These are phyloP conservation scores for Miniopterus natalensis DNA, from an alignment of 2,113 vertebrate genomes.

Conservation along the genomic window DNA sequence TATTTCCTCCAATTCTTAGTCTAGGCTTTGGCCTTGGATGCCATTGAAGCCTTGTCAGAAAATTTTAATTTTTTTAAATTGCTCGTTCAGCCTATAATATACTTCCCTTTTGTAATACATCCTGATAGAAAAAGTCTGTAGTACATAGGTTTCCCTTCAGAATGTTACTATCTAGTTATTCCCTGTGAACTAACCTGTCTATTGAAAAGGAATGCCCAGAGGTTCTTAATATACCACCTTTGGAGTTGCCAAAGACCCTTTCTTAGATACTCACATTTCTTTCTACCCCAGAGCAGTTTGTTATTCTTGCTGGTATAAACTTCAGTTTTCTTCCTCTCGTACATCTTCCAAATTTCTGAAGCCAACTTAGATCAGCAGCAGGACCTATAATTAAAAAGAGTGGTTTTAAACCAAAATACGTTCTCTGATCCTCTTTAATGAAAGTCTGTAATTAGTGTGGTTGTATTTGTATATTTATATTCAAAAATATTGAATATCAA, in stretches of 20 bases:
- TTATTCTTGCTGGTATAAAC: not conserved
- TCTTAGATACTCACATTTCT: not conserved
- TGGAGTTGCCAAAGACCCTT: not conserved
- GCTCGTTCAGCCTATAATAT: not conserved
- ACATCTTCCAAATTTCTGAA: not conserved
- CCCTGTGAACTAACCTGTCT: not conserved
- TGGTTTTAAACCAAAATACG: slow-evolving; percentile 22
- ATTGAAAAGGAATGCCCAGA: not conserved
- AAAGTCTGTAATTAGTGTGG: not conserved
- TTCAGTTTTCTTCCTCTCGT: not conserved
- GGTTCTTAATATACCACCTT: not conserved
- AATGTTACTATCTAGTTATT: not conserved
- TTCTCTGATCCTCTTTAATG: not conserved
- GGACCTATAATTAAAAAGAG: not conserved
- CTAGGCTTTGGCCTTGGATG: not conserved
- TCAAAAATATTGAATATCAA: not conserved
- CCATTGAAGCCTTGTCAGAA: not conserved
- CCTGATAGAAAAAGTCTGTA: not conserved
- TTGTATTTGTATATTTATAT: not conserved
- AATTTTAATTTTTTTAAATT: not conserved
- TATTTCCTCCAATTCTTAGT: not conserved
- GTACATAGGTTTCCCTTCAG: not conserved
- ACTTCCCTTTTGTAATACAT: not conserved
- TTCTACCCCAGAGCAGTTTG: not conserved
- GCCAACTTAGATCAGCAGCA: not conserved